Evolutionary conservation across 2,797 vertebrate genomes (phyloP), one percentile per base, ranked within the genome.

Genomic region (Tenualosa thibaudeaui): DNA sequence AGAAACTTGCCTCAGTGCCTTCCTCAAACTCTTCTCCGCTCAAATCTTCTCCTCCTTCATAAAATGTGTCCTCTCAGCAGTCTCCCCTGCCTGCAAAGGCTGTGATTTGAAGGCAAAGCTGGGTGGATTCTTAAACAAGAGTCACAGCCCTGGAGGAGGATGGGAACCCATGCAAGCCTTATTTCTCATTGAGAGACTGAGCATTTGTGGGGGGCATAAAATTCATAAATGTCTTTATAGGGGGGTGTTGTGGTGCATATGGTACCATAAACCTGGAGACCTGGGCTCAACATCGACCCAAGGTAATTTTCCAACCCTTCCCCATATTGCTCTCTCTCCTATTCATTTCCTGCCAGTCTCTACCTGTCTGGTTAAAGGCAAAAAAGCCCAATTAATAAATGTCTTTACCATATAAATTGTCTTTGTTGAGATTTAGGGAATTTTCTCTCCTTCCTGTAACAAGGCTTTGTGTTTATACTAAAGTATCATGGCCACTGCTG

Each of bases 11-110:
- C 5, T 46, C 62, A 81, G 84, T 62, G 68, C 49, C 82, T 86
- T 83, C 78, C 81, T 86, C 26, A 84, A 83, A 81, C 78, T 71
- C 53, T 83, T 81, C 78, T 12, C 82, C 13, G 65, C 86, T 82
- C 83, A 85, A 85, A 78, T 46, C 40, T 40, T 46, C 71, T 78
- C 40, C 43, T 46, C 71, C 40, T 46, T 46, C 71, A 46, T 78
- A 78, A 78, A 78, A 90, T 87, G 31, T 83, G 82, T 86, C 65
- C 81, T 24, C 82, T 87, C 86, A 88, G 88, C 84, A 81, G 82
- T 82, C 83, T 85, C 53, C 51, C 58, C 49, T 60, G 15, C 81
- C 54, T 82, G 81, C 85, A 86, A 85, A 49, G 81, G 54, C 71
- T 81, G 46, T 84, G 71, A 85, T 82, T 89, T 88, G 88, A 86